Evolutionary conservation across 2,797 vertebrate genomes (phyloP).

Genomic region (Poecilia wingei): DNA sequence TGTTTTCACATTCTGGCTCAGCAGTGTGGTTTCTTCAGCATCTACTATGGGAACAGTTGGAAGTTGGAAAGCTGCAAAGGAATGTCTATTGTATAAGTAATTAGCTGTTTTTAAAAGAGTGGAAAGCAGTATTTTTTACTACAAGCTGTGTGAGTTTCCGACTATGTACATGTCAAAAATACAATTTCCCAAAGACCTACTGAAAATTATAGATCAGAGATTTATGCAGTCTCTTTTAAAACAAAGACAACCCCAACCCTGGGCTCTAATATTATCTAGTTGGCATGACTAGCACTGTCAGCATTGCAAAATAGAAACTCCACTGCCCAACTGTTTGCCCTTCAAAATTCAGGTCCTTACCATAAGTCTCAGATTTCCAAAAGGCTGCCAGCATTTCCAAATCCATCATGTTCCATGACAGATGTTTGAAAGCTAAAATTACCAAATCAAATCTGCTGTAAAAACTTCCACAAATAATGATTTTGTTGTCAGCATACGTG

Average conservation of each 20-base stretch:
- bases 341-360: not conserved
- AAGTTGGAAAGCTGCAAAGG: conserved; percentile 32
- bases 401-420: not conserved
- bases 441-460: not conserved
- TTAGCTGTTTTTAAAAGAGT: not conserved
- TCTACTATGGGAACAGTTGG: conserved; percentile 21
- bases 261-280: not conserved
- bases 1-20: conserved; percentile 55
- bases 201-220: not conserved
- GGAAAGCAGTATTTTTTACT: not conserved
- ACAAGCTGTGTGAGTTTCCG: not conserved
- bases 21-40: conserved; percentile 37
- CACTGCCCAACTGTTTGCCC: not conserved
- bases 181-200: not conserved
- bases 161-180: not conserved
- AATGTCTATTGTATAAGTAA: conserved; percentile 3
- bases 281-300: not conserved
- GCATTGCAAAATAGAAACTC: not conserved
- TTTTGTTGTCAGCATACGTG: not conserved
- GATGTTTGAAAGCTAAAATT: not conserved
- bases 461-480: not conserved
- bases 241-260: not conserved
- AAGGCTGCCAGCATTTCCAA: not conserved
- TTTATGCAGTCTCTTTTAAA: not conserved
- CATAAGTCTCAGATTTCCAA: not conserved